phyloP scores from a whole-genome alignment of 2,888 invertebrate genomes.

The Horisme vitalbata region DNA sequence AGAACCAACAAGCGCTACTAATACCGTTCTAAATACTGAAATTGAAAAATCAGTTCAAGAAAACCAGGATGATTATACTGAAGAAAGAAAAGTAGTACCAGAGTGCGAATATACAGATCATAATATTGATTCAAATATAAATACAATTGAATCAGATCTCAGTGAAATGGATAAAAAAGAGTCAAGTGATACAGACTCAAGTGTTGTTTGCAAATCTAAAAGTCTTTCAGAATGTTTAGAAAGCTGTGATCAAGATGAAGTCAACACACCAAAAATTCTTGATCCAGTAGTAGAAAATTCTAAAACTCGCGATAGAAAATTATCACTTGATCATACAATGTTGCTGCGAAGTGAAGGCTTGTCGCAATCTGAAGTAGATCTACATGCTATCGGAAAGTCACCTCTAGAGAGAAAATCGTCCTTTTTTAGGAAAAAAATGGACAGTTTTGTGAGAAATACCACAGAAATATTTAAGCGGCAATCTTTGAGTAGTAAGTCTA shows the following conservation, averaged over 20 bases:
- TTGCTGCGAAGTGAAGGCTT: conserved; percentile 58
- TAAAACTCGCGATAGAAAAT: conserved; percentile 56
- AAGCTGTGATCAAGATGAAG: conserved; percentile 25
- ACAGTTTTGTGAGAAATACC: conserved; percentile 72
- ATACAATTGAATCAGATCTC: conserved; percentile 10
- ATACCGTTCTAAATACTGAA: conserved; percentile 43
- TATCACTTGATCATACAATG: conserved; percentile 69
- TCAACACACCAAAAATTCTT: conserved; percentile 20
- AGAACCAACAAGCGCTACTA: conserved; percentile 54
- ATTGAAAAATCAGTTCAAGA: no score
- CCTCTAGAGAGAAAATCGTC: conserved; percentile 73
- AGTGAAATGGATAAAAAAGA: conserved; percentile 17
- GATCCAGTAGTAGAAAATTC: conserved; percentile 29
- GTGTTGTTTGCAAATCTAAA: conserved; percentile 33
- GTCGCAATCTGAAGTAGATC: conserved; percentile 71
- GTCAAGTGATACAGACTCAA: no score
- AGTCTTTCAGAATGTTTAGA: conserved; percentile 40
- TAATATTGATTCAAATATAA: conserved; percentile 19
- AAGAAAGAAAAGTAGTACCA: conserved; percentile 12
- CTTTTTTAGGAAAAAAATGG: conserved; percentile 74
- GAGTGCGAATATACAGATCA: conserved; percentile 24
- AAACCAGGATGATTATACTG: no score
- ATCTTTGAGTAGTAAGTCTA: conserved; percentile 44
- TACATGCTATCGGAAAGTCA: conserved; percentile 68
- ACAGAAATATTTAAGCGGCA: conserved; percentile 70